Base-by-base conservation (phyloP, 1,140 invertebrate species). In the Thalassaphorura encarpata region DNA sequence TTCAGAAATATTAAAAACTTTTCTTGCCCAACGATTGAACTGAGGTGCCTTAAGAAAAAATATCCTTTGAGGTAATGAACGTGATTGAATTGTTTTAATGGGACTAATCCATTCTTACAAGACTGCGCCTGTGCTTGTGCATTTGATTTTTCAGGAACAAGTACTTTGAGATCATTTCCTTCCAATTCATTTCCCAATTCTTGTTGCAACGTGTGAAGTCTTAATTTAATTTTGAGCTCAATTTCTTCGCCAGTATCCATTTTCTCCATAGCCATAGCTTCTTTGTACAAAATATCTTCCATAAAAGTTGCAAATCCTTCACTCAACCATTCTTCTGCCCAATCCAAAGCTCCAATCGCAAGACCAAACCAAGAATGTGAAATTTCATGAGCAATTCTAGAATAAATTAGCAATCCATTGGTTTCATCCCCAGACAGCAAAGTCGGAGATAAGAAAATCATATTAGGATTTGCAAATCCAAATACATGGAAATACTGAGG, bases 301-400 rank as follows among this genome's bases (percentile, higher is more conserved):
- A 70, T 50, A 48, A 68, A 75, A 8, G 72, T 73, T 40, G 73
- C 73, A 65, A 76, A 72, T 2, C 74, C 74, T 62, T 76, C 73
- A 40, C 71, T 74, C 6, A 76, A 56, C 74, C 74, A 76, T 62
- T 74, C 74, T 66, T 76, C 74, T n/a, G 69, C 72, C 73, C 73
- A 75, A 63, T 75, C 70, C 26, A 61, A 60, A 24, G 71, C 69
- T 19, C 73, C 73, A 61, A 74, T 71, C n/a, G 67, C 60, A 4
- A 74, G 59, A 13, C 73, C 73, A 67, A 74, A 75, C 72, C 72
- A 75, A 1, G 69, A 68, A 60, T 75, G 73, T 54, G 67, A 69
- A 19, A 72, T 40, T 66, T 73, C 72, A 66, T 75, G 73, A 6
- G 71, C 64, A n/a, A 75, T 39, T 27, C 71, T 62, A 21, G 64